Evolutionary conservation across 2,888 invertebrate species (phyloP), one percentile per base, ranked within the genome.

Genomic region (Lycocerus yunnanus): DNA sequence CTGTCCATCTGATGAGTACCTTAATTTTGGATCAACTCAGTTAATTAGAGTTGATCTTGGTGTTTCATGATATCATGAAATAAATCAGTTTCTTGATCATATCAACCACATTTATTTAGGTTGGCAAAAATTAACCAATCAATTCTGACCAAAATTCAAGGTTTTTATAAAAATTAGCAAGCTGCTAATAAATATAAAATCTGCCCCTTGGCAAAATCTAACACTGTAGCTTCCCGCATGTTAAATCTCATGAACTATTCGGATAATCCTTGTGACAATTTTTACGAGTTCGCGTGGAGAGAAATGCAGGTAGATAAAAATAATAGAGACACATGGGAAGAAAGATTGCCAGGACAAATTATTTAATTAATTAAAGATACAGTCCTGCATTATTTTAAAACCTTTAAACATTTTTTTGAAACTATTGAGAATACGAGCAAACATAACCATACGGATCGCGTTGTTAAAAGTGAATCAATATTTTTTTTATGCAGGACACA

Each of bases 211-310:
- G 58, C 74, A 10, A 73, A 43, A 70, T 84, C 83, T 74, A 82
- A 81, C 75, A 72, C 78, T 18, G 75, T 77, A 20, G 79, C 80
- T 58, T 82, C 83, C 20, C 79, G 79, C 58, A 82, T 84, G 61
- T 77, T 83, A 24, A 78, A 78, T 71, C 75, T 78, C 18, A 83
- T 84, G 81, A 78, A 83, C 76, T 79, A 80, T 76, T 76, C 78
- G 6, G 75, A 59, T 18, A 77, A 78, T 61, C 77, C 82, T 65
- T 84, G 84, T 68, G 81, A 83, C 24, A 80, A 84, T 69, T 84
- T 84, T 74, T 84, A 84, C 66, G 81, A 82, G 58, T 84, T 80
- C 73, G 80, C 83, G 13, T 84, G 84, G 71, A 83, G 83, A 24
- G 77, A 79, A 66, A 69, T 77, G 78, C 59, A 68, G 63, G 74